Base-by-base conservation (phyloP, 2,888 invertebrate species). In the Yponomeuta plumbellus region DNA sequence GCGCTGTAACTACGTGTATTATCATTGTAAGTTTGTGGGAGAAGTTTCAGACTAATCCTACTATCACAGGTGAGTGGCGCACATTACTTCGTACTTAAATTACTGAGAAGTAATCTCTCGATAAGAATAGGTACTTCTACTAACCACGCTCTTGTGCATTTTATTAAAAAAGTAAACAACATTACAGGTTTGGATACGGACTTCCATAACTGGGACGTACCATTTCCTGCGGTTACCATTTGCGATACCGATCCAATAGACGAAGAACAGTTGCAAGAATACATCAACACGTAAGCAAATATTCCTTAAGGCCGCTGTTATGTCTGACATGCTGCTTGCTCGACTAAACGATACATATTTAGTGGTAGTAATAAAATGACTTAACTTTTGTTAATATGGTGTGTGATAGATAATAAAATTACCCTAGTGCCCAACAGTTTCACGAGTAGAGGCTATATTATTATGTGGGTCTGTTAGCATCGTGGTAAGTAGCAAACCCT, bases 1-100 rank as follows among this genome's bases (percentile, higher is more conserved):
- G 96, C 0, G 92, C 95, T 0, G 92, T 95, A 0, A 94, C 95
- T 0, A 95, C 95, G 0, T 91, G 94, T 70, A 93, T 95, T 59
- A 96, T 96, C 69, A 96, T 96, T 66, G 92, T 94, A 62, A 95
- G 94, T 75, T 88, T 96, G 40, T 95, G 96, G 96, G 94, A 95
- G 74, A 96, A 96, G 80, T 96, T 96, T 80, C 95, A 96, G 88
- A 96, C 95, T 0, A 95, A 95, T 85, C 96, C 96, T 5, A 96
- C 96, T 0, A 95, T 96, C 66, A 96, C 96, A 40, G 95, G 95
- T 85, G 74, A 74, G 39, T 34, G 8, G 34, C 34, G 10, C 34
- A 34, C 1, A 34, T 5, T 34, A 34, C 5, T 34, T 34, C 34
- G 34, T 34, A 34, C 34, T 34, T 34, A 34, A 1, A 34, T 34